These are phyloP conservation scores for Parnassius apollo DNA, from an alignment of 2,888 invertebrate species.

Conservation along the genomic window DNA sequence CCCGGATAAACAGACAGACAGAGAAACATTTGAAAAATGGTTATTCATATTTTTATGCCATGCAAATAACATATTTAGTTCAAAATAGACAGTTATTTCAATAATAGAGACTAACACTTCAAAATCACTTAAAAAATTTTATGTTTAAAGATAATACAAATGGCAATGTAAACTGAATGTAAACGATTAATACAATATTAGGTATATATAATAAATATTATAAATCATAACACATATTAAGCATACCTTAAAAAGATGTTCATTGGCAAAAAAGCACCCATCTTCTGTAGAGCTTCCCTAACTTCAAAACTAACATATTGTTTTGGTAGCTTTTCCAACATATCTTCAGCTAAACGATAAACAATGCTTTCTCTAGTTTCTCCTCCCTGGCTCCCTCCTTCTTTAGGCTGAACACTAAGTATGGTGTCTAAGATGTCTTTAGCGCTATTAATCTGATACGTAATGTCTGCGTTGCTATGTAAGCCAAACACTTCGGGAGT, in stretches of 20 bases:
- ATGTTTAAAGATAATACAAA: too few relatives aligned
- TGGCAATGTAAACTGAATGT: too few relatives aligned
- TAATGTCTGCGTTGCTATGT: conserved; percentile 97
- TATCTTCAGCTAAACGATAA: conserved; percentile 95
- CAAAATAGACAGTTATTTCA: too few relatives aligned
- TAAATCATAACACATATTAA: too few relatives aligned
- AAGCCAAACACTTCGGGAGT: conserved; percentile 98
- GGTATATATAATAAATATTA: too few relatives aligned
- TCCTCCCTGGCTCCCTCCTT: conserved; percentile 93
- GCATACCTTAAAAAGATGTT: conserved; percentile 92
- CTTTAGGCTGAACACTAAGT: conserved; percentile 97
- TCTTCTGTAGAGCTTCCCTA: conserved; percentile 91
- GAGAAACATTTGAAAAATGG: too few relatives aligned
- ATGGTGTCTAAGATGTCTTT: conserved; percentile 97
- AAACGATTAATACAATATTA: too few relatives aligned
- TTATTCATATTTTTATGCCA: too few relatives aligned
- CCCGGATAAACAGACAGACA: too few relatives aligned
- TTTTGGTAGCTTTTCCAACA: conserved; percentile 88
- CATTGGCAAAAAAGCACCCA: conserved; percentile 97
- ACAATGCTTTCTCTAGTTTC: conserved; percentile 96
- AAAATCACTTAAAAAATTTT: too few relatives aligned
- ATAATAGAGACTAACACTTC: too few relatives aligned
- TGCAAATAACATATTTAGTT: too few relatives aligned
- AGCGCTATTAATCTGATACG: conserved; percentile 98
- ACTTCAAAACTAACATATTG: conserved; percentile 95